These are phyloP conservation scores for Microtus pennsylvanicus DNA, from an alignment of 2,113 vertebrate species.

Conservation along the genomic window DNA sequence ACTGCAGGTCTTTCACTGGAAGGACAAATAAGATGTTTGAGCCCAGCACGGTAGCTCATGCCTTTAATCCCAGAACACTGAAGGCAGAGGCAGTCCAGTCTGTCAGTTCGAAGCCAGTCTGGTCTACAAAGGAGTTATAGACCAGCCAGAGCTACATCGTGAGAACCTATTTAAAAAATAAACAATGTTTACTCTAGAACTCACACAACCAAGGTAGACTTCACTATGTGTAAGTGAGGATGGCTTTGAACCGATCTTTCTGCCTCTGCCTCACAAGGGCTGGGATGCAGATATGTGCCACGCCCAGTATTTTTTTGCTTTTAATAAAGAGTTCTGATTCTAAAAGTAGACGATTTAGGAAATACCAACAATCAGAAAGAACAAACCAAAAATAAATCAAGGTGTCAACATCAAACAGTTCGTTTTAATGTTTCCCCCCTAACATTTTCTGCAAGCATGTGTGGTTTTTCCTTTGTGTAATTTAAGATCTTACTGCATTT, in stretches of 20 bases:
- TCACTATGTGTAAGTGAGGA: too few relatives aligned
- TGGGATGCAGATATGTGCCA: not conserved
- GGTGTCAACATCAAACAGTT: not conserved
- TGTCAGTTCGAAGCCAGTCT: too few relatives aligned
- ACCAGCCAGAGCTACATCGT: too few relatives aligned
- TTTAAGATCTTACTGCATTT: constrained; percentile 12
- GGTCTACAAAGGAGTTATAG: too few relatives aligned
- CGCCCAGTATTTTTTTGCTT: too few relatives aligned
- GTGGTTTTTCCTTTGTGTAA: not conserved
- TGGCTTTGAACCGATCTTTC: too few relatives aligned
- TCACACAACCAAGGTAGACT: too few relatives aligned
- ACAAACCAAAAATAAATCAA: constrained; percentile 17
- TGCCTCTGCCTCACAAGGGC: too few relatives aligned
- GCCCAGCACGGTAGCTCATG: not conserved
- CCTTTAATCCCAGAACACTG: too few relatives aligned
- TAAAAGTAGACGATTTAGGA: constrained; percentile 33
- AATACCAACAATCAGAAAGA: constrained; percentile 16
- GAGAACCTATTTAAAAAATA: too few relatives aligned
- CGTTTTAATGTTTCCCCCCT: constrained; percentile 11
- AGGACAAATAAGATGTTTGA: not conserved
- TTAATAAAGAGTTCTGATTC: not conserved
- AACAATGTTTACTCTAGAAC: too few relatives aligned
- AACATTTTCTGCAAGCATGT: not conserved
- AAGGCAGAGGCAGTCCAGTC: too few relatives aligned
- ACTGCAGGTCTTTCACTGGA: not conserved